Conservation (phyloP, 2,888 invertebrate species). For the Gymnoscelis rufifasciata region DNA sequence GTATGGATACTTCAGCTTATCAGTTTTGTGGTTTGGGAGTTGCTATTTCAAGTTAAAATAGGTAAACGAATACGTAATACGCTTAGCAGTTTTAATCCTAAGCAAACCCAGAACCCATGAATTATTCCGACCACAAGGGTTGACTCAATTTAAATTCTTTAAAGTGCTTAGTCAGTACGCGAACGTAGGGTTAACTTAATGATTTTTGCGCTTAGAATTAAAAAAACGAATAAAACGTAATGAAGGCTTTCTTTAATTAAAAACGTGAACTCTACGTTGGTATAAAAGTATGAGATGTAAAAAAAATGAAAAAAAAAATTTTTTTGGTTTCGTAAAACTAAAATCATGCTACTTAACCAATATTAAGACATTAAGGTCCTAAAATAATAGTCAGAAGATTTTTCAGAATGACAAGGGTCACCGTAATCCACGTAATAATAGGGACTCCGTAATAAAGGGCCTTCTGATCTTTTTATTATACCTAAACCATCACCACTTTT, state of each 20-base stretch:
- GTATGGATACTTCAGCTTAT: neutral
- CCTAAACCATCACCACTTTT: slow-evolving; percentile 12
- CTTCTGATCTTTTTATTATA: slow-evolving; percentile 12
- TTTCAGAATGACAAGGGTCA: slow-evolving; percentile 22
- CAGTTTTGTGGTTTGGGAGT: neutral
- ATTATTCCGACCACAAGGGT: slow-evolving; percentile 16
- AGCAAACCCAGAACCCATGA: slow-evolving; percentile 22
- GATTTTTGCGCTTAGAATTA: neutral
- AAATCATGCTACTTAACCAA: too few relatives aligned
- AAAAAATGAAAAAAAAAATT: neutral
- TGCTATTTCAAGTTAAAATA: neutral
- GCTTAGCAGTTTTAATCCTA: slow-evolving; percentile 16
- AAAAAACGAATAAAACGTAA: neutral
- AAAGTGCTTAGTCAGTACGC: slow-evolving; percentile 1
- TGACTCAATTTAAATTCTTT: slow-evolving; percentile 2
- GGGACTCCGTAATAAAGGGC: slow-evolving; percentile 13
- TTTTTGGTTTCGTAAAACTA: too few relatives aligned
- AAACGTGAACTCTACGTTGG: too few relatives aligned
- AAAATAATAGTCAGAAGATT: slow-evolving; percentile 20
- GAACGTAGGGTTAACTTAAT: neutral
- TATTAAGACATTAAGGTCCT: slow-evolving; percentile 17
- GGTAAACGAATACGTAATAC: slow-evolving; percentile 1
- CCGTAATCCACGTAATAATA: slow-evolving; percentile 20
- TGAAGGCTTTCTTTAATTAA: too few relatives aligned
- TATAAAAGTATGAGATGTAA: too few relatives aligned